A percentile compares a stretch with the other conserved stretches of the same genome.
These are phyloP conservation scores for Hedychridium roseum DNA, from an alignment of 2,888 invertebrate species.

Conservation along the genomic window DNA sequence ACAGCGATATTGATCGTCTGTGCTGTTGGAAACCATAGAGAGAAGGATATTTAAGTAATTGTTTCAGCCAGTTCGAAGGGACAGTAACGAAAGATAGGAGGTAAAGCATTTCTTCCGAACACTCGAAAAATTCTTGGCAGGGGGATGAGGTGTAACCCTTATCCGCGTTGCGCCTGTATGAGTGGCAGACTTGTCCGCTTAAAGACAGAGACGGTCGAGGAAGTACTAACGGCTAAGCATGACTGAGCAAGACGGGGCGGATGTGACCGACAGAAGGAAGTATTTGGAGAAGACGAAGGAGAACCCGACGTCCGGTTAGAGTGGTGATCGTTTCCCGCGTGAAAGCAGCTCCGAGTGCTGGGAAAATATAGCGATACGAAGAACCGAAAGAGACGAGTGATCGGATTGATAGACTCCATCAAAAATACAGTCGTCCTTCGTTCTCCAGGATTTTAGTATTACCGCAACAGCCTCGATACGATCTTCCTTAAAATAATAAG, in stretches of 20 bases:
- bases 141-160: slow-evolving; percentile 40
- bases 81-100: too few relatives aligned
- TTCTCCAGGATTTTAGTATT: too few relatives aligned
- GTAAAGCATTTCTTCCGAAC: slow-evolving; percentile 32
- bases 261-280: slow-evolving; percentile 29
- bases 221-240: too few relatives aligned
- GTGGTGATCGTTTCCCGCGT: slow-evolving; percentile 24
- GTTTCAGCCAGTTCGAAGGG: too few relatives aligned
- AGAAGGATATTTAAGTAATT: too few relatives aligned
- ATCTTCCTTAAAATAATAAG: too few relatives aligned
- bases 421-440: too few relatives aligned
- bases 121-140: slow-evolving; percentile 33
- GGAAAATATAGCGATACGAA: slow-evolving; percentile 35
- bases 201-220: not conserved
- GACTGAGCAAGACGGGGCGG: slow-evolving; percentile 24
- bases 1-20: too few relatives aligned
- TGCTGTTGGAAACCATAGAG: too few relatives aligned
- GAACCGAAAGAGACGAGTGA: slow-evolving; percentile 14
- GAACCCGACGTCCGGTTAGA: slow-evolving; percentile 25
- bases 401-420: slow-evolving; percentile 16
- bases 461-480: too few relatives aligned
- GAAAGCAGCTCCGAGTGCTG: slow-evolving; percentile 25
- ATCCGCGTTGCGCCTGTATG: slow-evolving; percentile 10
- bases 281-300: slow-evolving; percentile 26
- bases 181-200: slow-evolving; percentile 6